Evolutionary conservation across 2,797 vertebrate genomes (phyloP).

Genomic region (Gadopsis marmoratus): DNA sequence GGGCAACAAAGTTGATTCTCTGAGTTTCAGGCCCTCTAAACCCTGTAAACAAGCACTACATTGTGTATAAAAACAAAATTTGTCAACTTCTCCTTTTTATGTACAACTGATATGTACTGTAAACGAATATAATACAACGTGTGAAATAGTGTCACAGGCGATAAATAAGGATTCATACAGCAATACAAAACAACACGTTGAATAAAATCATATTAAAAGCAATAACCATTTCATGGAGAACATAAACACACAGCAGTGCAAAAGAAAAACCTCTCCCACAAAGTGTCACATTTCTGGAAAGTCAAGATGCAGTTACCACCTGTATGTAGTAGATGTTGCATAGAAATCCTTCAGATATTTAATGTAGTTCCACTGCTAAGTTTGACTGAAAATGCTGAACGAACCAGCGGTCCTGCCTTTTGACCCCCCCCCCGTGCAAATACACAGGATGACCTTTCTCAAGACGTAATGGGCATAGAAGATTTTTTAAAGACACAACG

Average conservation of each 20-base stretch:
- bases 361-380: conserved; percentile 80
- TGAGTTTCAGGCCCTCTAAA: conserved; percentile 73
- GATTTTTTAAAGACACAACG: conserved; percentile 27
- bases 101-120: conserved; percentile 79
- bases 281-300: conserved; percentile 53
- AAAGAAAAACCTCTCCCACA: conserved; percentile 60
- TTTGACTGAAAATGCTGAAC: conserved; percentile 80
- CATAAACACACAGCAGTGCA: conserved; percentile 61
- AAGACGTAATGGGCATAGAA: conserved; percentile 19
- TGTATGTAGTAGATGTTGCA: conserved; percentile 87
- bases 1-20: conserved; percentile 68
- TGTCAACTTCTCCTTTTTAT: conserved; percentile 53
- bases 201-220: conserved; percentile 57
- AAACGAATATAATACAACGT: conserved; percentile 76
- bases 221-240: conserved; percentile 51
- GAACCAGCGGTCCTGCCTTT: conserved; percentile 48
- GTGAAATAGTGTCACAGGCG: conserved; percentile 57
- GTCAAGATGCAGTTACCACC: conserved; percentile 65
- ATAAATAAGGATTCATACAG: conserved; percentile 65
- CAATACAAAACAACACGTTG: conserved; percentile 55
- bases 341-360: conserved; percentile 90
- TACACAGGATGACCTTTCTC: conserved; percentile 36
- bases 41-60: conserved; percentile 82
- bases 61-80: conserved; percentile 73
- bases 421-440: conserved; percentile 44